A percentile compares a stretch with the other conserved stretches of the same genome.
phyloP scores from a whole-genome alignment of 2,797 vertebrate genomes.

The Holocentrus rufus region DNA sequence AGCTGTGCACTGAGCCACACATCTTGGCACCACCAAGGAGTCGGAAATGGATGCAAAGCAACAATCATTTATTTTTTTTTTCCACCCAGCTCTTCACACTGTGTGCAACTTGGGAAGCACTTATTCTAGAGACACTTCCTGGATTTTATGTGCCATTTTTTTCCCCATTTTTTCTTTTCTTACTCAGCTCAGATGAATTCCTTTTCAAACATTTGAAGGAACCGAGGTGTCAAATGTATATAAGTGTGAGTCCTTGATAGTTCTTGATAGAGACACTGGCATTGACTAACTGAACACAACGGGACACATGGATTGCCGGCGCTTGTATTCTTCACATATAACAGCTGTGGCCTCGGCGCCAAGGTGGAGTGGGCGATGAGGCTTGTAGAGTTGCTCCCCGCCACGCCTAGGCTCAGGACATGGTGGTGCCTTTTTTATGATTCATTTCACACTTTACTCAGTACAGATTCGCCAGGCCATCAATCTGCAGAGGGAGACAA shows the following conservation, averaged over 20 bases:
- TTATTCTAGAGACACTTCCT: not conserved
- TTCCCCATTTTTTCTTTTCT: not conserved
- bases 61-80: not conserved
- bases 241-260: not conserved
- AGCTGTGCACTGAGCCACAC: not conserved
- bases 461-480: conserved; percentile 14
- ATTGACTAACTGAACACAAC: conserved; percentile 3
- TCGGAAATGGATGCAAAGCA: not conserved
- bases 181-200: not conserved
- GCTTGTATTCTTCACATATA: not conserved
- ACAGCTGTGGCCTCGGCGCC: not conserved
- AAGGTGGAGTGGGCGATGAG: not conserved
- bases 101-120: not conserved
- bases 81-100: not conserved
- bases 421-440: conserved; percentile 28
- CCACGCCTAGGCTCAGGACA: not conserved
- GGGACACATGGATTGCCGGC: conserved; percentile 10
- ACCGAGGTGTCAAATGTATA: not conserved
- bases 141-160: too few species aligned
- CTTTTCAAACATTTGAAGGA: not conserved
- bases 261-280: not conserved
- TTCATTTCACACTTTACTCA: conserved; percentile 29
- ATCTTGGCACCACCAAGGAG: not conserved
- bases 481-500: conserved; percentile 13
- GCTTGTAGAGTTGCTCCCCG: not conserved